A percentile compares a stretch with the other conserved stretches of the same genome.
phyloP scores from a whole-genome alignment of 2,888 invertebrate species.

The Vanessa cardui region DNA sequence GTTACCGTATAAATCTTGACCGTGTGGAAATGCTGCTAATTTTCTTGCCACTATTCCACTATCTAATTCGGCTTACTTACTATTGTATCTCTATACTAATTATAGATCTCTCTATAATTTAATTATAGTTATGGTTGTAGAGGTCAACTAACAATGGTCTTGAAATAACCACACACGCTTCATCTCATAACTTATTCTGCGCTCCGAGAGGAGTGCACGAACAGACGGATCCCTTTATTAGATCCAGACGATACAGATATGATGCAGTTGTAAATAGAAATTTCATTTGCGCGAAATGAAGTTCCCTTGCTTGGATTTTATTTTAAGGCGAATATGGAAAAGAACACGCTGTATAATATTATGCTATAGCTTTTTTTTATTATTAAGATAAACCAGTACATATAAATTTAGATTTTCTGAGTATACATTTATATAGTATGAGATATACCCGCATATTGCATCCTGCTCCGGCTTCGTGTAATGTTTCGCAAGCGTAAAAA shows the following conservation, averaged over 20 bases:
- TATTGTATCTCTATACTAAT: no score
- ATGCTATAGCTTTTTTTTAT: background rate
- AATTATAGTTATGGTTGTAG: no score
- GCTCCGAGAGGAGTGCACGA: slow-evolving; percentile 28
- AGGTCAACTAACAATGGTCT: background rate
- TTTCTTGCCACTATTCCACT: no score
- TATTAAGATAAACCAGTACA: background rate
- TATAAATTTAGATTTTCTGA: no score
- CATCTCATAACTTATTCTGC: slow-evolving; percentile 13
- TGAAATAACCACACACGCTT: slow-evolving; percentile 16
- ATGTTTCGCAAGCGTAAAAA: no score
- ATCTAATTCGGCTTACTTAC: no score
- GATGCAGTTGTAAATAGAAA: slow-evolving; percentile 43
- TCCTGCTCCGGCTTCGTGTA: no score
- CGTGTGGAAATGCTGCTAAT: no score
- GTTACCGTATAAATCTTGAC: no score
- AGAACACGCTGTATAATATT: background rate
- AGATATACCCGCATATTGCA: no score
- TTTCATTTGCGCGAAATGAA: slow-evolving; percentile 38
- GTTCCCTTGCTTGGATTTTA: slow-evolving; percentile 21
- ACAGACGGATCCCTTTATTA: slow-evolving; percentile 44
- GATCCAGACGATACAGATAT: slow-evolving; percentile 45
- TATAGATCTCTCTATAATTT: no score
- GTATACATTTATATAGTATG: no score
- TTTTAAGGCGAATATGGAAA: slow-evolving; percentile 11